Evolutionary conservation across 35 echinoderm and acorn worm species (phyloP).

Genomic region (Heliocidaris erythrogramma): DNA sequence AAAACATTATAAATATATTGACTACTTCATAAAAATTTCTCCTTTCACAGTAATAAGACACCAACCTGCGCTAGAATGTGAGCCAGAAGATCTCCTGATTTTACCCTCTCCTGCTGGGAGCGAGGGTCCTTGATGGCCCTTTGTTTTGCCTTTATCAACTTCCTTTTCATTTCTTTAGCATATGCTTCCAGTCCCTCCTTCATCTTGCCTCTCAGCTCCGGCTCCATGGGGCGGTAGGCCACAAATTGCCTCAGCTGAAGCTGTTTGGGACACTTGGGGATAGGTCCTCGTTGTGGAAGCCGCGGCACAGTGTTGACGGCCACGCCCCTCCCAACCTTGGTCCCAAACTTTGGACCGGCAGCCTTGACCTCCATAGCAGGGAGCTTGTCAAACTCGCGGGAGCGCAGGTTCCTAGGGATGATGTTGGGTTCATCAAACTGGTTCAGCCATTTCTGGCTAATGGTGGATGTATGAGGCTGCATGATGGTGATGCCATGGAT

Average conservation of each 20-base stretch:
- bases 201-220: constrained; percentile 72
- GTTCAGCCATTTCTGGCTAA: constrained; percentile 72
- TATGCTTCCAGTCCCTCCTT: constrained; percentile 75
- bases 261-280: constrained; percentile 72
- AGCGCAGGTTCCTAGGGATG: constrained; percentile 78
- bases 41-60: not conserved
- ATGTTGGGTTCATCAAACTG: constrained; percentile 84
- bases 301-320: constrained; percentile 70
- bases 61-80: constrained; percentile 81
- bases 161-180: constrained; percentile 67
- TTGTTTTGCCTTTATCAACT: constrained; percentile 48
- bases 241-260: constrained; percentile 89
- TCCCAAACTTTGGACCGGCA: constrained; percentile 83
- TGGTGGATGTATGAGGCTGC: constrained; percentile 64
- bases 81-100: constrained; percentile 85
- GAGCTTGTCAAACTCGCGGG: constrained; percentile 77
- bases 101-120: constrained; percentile 76
- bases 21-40: not conserved
- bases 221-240: constrained; percentile 71
- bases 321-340: constrained; percentile 85
- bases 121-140: constrained; percentile 83
- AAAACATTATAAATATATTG: no score
- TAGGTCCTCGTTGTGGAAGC: constrained; percentile 7
- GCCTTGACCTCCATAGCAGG: constrained; percentile 69
- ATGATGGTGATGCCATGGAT: constrained; percentile 90